Evolutionary conservation across 2,113 vertebrate species (phyloP).

Genomic region (Rutilus rutilus): DNA sequence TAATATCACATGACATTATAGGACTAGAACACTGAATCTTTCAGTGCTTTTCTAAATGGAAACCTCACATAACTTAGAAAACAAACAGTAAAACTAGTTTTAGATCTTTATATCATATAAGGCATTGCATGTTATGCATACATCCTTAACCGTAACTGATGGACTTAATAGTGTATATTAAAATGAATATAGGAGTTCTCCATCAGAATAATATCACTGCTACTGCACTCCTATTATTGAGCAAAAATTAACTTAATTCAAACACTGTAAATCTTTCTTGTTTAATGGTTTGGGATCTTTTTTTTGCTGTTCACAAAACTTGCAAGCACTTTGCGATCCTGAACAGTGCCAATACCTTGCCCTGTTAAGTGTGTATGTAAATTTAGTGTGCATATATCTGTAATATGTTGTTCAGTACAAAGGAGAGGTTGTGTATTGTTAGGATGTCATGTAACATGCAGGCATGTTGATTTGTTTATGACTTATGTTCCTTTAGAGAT

Average conservation of each 20-base stretch:
- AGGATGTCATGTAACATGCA: constrained; percentile 79
- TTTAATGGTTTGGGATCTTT: not conserved
- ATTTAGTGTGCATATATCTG: constrained; percentile 28
- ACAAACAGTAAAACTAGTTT: not conserved
- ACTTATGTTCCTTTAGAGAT: constrained; percentile 48
- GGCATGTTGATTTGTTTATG: constrained; percentile 80
- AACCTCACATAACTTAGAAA: not conserved
- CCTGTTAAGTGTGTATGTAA: constrained; percentile 49
- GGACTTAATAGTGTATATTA: not conserved
- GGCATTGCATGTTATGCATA: not conserved
- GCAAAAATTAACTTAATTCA: constrained; percentile 18
- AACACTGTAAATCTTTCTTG: not conserved
- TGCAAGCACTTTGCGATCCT: constrained; percentile 63
- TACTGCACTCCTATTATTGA: not conserved
- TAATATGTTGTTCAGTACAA: constrained; percentile 68
- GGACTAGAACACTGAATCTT: not conserved
- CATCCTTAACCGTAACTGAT: not conserved
- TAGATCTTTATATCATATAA: not conserved
- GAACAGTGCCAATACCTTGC: constrained; percentile 77
- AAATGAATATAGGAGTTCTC: not conserved
- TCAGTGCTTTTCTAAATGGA: not conserved
- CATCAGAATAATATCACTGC: not conserved
- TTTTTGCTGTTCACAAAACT: constrained; percentile 34
- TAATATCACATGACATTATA: not conserved
- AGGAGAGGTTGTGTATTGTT: constrained; percentile 65